Conservation (phyloP, 2,113 vertebrate species). For the Pseudorhombus dupliciocellatus region DNA sequence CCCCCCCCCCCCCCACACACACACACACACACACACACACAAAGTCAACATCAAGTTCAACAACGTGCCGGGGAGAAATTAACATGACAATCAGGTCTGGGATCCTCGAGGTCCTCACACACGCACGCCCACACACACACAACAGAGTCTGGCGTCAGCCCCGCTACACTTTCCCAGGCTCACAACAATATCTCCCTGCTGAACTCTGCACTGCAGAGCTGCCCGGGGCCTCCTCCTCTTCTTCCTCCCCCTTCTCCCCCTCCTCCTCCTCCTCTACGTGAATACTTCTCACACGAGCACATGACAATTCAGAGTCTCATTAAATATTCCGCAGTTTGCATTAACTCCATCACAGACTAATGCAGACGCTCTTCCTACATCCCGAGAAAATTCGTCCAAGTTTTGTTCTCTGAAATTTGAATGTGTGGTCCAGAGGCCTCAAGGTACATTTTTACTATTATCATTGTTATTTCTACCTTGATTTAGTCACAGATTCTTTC, state of each 20-base stretch:
- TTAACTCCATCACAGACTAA: constrained; percentile 17
- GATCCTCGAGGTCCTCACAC: constrained; percentile 72
- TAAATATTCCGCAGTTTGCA: constrained; percentile 56
- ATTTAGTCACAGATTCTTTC: not conserved
- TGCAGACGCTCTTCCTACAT: constrained; percentile 2
- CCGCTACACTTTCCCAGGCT: constrained; percentile 89
- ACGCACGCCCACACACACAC: not conserved
- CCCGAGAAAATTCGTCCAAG: not conserved
- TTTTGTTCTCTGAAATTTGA: not conserved
- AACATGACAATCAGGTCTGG: constrained; percentile 89
- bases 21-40: constrained; percentile 29
- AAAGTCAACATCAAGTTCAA: constrained; percentile 95
- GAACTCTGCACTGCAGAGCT: constrained; percentile 78
- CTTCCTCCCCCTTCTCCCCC: constrained; percentile 46
- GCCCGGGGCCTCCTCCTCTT: constrained; percentile 67
- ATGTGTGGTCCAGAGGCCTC: not conserved
- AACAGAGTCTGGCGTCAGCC: constrained; percentile 81
- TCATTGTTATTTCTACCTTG: not conserved
- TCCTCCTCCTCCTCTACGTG: constrained; percentile 40
- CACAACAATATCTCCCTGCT: constrained; percentile 83
- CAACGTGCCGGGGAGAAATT: constrained; percentile 84
- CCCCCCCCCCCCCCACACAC: not conserved
- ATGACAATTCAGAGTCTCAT: constrained; percentile 57
- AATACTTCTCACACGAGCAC: constrained; percentile 67
- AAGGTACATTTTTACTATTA: no score